Conservation (phyloP, 53 echinoderm and acorn worm genomes). For the Apostichopus leukothele region DNA sequence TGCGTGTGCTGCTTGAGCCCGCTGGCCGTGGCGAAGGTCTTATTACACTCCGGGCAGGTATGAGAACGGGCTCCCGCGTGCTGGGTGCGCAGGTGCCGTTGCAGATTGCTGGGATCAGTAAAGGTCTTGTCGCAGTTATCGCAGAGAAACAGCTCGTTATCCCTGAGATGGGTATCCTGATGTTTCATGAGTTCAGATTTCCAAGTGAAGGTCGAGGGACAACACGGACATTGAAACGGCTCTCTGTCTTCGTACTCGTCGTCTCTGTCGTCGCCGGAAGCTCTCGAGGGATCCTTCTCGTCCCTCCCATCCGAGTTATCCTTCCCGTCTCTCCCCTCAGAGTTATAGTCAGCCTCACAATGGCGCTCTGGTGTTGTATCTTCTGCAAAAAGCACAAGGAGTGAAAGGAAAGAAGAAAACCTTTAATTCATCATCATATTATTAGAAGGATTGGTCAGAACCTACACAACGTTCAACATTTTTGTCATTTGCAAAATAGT, state of each 20-base stretch:
- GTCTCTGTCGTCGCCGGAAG: background rate
- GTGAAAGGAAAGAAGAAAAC: no score
- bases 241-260: conserved; percentile 49
- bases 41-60: conserved; percentile 94
- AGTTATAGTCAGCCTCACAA: no score
- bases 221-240: conserved; percentile 63
- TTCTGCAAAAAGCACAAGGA: background rate
- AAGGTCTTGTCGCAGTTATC: conserved; percentile 95
- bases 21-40: conserved; percentile 93
- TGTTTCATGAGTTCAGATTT: conserved; percentile 86
- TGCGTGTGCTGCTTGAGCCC: conserved; percentile 98
- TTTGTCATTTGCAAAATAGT: no score
- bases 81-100: conserved; percentile 94
- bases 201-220: conserved; percentile 85
- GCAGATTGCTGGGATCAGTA: conserved; percentile 96
- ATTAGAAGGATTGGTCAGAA: no score
- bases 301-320: background rate
- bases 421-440: no score
- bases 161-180: conserved; percentile 69
- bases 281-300: background rate
- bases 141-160: conserved; percentile 74
- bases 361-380: background rate
- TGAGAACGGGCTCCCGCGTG: conserved; percentile 90
- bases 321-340: background rate
- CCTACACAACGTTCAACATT: no score